phyloP scores from a whole-genome alignment of 2,888 invertebrate species.

The Pristionchus maxplancki region DNA sequence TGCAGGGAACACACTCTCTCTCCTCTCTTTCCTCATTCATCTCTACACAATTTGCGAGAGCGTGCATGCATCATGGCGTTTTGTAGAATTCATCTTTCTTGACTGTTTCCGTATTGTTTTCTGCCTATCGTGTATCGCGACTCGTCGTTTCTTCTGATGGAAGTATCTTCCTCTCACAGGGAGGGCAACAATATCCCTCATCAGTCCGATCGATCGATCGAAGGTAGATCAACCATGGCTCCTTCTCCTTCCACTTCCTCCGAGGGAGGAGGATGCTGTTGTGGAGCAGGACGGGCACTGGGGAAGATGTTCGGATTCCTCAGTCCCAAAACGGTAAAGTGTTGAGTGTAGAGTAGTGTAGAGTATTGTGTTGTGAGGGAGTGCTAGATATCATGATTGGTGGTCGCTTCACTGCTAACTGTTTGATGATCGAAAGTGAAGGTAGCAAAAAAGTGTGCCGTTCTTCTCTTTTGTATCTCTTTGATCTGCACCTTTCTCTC shows the following conservation, averaged over 20 bases:
- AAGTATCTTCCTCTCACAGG: not conserved
- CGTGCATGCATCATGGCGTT: not conserved
- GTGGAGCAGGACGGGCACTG: slow-evolving; percentile 36
- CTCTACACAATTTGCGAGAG: not conserved
- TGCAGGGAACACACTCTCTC: not conserved
- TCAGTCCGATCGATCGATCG: slow-evolving; percentile 2
- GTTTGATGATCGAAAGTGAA: not conserved
- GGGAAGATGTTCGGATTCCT: slow-evolving; percentile 47
- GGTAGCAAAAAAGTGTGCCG: not conserved
- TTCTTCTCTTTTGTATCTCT: not conserved
- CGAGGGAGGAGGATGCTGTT: slow-evolving; percentile 25
- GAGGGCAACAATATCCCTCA: slow-evolving; percentile 19
- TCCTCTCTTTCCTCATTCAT: not conserved
- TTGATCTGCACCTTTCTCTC: not conserved
- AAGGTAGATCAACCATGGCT: slow-evolving; percentile 10
- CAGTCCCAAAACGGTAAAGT: slow-evolving; percentile 29
- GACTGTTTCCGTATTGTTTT: not conserved
- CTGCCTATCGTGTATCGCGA: not conserved
- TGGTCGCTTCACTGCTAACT: not conserved
- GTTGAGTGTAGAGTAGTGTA: not conserved
- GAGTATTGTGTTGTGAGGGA: not conserved
- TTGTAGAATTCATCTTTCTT: not conserved
- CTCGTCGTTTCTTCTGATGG: not conserved
- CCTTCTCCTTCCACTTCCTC: slow-evolving; percentile 4
- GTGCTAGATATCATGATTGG: not conserved